A percentile compares a stretch with the other conserved stretches of the same genome.
Conservation (phyloP, 2,797 vertebrate species). For the Sarcoramphus papa region DNA sequence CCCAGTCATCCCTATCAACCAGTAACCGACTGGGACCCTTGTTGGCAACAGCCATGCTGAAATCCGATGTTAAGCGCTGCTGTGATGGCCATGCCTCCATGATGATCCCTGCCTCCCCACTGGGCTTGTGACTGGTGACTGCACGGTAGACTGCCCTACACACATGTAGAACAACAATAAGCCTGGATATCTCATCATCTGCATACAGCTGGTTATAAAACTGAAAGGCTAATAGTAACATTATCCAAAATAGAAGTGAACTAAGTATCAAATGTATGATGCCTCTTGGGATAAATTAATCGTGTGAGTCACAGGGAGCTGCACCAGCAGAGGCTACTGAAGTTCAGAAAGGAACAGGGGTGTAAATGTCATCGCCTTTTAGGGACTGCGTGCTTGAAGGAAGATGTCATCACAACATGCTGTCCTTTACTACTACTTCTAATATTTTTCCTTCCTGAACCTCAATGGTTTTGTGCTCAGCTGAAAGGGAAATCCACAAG, state of each 20-base stretch:
- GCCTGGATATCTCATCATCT: not conserved
- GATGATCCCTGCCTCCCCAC: not conserved
- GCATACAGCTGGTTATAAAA: not conserved
- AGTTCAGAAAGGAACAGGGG: not conserved
- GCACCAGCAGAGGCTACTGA: not conserved
- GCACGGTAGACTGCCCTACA: not conserved
- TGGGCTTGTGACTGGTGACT: not conserved
- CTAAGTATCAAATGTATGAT: not conserved
- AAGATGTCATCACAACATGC: not conserved
- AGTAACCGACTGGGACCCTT: not conserved
- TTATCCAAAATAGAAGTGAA: not conserved
- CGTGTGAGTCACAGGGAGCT: not conserved
- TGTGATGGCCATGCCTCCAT: not conserved
- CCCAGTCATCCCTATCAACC: not conserved
- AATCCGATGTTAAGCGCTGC: fast-evolving
- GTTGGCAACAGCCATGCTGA: fast-evolving
- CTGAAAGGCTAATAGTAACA: not conserved
- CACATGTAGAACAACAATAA: not conserved
- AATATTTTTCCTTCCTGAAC: not conserved
- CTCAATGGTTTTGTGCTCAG: not conserved
- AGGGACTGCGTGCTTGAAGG: not conserved
- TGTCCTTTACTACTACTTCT: not conserved
- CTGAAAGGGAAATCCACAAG: not conserved
- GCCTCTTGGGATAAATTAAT: not conserved
- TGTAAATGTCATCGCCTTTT: not conserved